Percentiles rank a stretch among this genome's conserved stretches.
Conservation (phyloP, 2,797 vertebrate species). For the Squalus acanthias region DNA sequence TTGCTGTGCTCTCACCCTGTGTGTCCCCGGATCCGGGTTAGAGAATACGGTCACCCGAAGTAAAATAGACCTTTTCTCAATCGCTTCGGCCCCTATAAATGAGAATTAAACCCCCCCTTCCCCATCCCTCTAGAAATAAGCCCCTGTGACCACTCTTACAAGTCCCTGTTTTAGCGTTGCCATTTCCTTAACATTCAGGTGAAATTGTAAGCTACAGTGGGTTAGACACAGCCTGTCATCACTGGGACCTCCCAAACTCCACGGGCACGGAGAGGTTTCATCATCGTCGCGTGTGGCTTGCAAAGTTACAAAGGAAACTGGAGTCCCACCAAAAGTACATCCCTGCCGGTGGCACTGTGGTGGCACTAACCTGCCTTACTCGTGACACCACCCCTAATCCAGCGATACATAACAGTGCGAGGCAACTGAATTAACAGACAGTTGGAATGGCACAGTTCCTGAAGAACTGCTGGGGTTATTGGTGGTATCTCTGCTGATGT, state of each 20-base stretch:
- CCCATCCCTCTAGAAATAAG: neutral
- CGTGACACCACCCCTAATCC: neutral
- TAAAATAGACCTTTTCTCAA: neutral
- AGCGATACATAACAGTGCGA: neutral
- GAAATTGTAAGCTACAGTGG: too few species aligned
- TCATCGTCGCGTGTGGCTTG: neutral
- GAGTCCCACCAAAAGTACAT: neutral
- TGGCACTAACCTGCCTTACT: neutral
- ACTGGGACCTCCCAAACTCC: neutral
- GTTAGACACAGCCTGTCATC: neutral
- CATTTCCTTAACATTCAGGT: neutral
- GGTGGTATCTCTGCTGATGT: neutral
- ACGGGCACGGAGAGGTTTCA: neutral
- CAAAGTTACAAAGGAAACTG: neutral
- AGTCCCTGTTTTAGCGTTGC: neutral
- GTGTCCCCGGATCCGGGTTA: too few species aligned
- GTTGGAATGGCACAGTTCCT: neutral
- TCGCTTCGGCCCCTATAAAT: neutral
- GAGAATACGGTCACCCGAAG: too few species aligned
- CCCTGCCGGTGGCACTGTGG: neutral
- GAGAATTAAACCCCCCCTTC: too few species aligned
- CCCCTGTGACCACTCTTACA: neutral
- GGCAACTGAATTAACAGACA: neutral
- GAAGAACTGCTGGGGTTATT: neutral
- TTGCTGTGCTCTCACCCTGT: too few species aligned